Evolutionary conservation across 2,797 vertebrate genomes (phyloP).

Genomic region (Squalus acanthias): DNA sequence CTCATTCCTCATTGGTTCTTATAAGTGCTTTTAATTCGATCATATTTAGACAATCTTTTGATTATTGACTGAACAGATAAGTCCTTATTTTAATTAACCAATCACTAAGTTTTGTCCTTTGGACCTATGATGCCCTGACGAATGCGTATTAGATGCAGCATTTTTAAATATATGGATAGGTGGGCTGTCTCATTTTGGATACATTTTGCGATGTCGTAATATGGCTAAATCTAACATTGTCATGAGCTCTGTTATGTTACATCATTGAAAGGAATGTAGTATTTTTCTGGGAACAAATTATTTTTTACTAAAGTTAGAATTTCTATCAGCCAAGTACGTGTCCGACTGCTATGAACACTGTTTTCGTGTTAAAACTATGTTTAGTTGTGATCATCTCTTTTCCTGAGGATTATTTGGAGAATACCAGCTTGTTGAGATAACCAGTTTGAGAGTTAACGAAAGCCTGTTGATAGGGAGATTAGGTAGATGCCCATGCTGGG

Average conservation of each 20-base stretch:
- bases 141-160: not conserved
- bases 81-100: not conserved
- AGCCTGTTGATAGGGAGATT: not conserved
- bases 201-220: not conserved
- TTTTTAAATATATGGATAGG: not conserved
- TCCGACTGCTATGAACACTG: not conserved
- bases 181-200: not conserved
- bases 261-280: not conserved
- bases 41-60: not conserved
- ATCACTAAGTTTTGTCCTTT: not conserved
- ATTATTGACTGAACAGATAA: not conserved
- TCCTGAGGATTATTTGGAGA: not conserved
- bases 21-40: not conserved
- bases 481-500: too few species aligned
- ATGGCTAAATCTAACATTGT: not conserved
- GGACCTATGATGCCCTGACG: not conserved
- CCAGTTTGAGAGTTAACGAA: not conserved
- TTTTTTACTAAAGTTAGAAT: not conserved
- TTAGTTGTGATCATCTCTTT: not conserved
- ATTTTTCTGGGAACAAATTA: not conserved
- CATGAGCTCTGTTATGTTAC: not conserved
- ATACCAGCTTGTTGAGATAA: not conserved
- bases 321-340: not conserved
- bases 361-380: not conserved
- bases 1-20: not conserved